Conservation (phyloP, 2,888 invertebrate genomes). For the Cantharis rufa region DNA sequence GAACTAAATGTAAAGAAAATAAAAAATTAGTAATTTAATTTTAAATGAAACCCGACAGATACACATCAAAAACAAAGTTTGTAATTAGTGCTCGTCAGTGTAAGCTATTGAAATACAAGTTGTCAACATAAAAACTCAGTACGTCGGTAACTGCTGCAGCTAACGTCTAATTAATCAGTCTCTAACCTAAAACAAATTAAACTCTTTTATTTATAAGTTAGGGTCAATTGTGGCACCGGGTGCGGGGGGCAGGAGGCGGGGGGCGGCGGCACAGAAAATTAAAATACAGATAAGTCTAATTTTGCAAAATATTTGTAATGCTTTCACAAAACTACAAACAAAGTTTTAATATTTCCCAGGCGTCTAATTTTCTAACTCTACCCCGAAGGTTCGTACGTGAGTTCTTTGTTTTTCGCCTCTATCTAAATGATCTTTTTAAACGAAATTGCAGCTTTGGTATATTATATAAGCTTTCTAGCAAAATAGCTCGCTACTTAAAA, state of each 20-base stretch:
- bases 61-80: constrained; percentile 13
- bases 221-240: background rate
- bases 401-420: constrained; percentile 41
- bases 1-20: background rate
- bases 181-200: constrained; percentile 18
- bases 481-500: background rate
- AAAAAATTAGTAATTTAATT: background rate
- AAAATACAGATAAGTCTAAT: constrained; percentile 19
- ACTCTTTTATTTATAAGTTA: constrained; percentile 6
- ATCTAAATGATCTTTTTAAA: constrained; percentile 45
- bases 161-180: constrained; percentile 28
- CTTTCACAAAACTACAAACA: constrained; percentile 43
- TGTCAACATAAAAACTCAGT: constrained; percentile 22
- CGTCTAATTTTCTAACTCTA: constrained; percentile 47
- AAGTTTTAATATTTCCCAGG: constrained; percentile 50
- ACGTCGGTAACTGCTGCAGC: constrained; percentile 25
- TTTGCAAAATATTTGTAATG: constrained; percentile 31
- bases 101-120: constrained; percentile 19
- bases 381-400: constrained; percentile 45
- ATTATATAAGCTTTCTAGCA: constrained; percentile 7
- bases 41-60: background rate
- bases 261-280: background rate
- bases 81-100: constrained; percentile 20
- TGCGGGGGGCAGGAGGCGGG: no score
- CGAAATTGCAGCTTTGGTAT: constrained; percentile 15